Evolutionary conservation across 2,888 invertebrate genomes (phyloP).

Genomic region (Siphlonurus alternatus): DNA sequence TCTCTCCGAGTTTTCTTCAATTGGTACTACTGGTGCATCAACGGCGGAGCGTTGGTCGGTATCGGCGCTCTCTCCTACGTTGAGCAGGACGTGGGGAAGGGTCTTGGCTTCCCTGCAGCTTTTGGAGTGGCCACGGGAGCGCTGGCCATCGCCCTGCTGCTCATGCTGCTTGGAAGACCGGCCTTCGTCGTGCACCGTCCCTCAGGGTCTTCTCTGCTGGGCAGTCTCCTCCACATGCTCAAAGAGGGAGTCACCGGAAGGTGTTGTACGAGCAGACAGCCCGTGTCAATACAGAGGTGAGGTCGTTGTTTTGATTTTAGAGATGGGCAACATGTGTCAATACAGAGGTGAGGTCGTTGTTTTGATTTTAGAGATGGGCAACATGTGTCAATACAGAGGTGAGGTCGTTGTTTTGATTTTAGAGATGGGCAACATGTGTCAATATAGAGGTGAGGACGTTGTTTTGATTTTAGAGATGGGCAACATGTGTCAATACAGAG

Average conservation of each 20-base stretch:
- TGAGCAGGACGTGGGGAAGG: constrained; percentile 23
- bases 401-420: too few relatives aligned
- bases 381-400: too few relatives aligned
- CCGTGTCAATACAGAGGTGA: constrained; percentile 13
- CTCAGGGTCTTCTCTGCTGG: constrained; percentile 24
- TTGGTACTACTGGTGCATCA: constrained; percentile 32
- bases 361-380: too few relatives aligned
- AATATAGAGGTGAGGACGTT: too few relatives aligned
- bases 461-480: too few relatives aligned
- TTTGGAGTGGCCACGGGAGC: constrained; percentile 18
- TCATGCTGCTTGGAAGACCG: constrained; percentile 24
- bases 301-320: too few relatives aligned
- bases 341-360: too few relatives aligned
- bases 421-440: too few relatives aligned
- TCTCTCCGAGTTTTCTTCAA: constrained; percentile 27
- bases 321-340: too few relatives aligned
- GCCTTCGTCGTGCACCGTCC: constrained; percentile 23
- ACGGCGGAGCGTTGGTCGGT: constrained; percentile 28
- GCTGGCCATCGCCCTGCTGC: constrained; percentile 21
- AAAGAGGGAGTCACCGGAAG: constrained; percentile 19
- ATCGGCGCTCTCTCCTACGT: constrained; percentile 26
- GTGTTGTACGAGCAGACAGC: constrained; percentile 13
- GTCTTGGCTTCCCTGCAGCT: constrained; percentile 10
- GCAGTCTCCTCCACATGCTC: constrained; percentile 24
- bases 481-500: too few relatives aligned